These are phyloP conservation scores for Coronaproctus castanopsis DNA, from an alignment of 2,888 invertebrate species.

Conservation along the genomic window DNA sequence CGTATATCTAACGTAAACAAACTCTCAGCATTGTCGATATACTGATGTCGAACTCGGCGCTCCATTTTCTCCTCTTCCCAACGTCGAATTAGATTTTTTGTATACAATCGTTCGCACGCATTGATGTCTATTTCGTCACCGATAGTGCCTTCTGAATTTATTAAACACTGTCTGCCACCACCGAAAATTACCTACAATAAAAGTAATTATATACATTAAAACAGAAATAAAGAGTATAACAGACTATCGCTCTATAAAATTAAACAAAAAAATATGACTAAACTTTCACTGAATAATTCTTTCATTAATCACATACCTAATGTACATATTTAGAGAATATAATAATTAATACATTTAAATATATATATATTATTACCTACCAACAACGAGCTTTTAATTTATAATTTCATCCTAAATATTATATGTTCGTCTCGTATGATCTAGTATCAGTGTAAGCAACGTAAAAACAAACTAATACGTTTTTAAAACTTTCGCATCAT, in stretches of 20 bases:
- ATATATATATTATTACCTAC: too few relatives aligned
- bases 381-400: too few relatives aligned
- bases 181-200: constrained; percentile 53
- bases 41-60: constrained; percentile 33
- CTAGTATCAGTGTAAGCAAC: too few relatives aligned
- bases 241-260: neutral
- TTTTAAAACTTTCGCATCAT: too few relatives aligned
- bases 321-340: too few relatives aligned
- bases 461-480: too few relatives aligned
- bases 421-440: too few relatives aligned
- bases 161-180: constrained; percentile 54
- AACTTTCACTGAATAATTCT: too few relatives aligned
- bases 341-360: too few relatives aligned
- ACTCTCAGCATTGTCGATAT: constrained; percentile 46
- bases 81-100: constrained; percentile 47
- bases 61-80: constrained; percentile 42
- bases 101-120: constrained; percentile 48
- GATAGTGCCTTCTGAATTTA: constrained; percentile 32
- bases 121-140: constrained; percentile 40
- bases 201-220: neutral
- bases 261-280: too few relatives aligned
- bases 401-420: too few relatives aligned
- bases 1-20: constrained; percentile 36
- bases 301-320: too few relatives aligned
- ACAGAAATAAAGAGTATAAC: neutral